These are phyloP conservation scores for Tribolium freemani DNA, from an alignment of 2,888 invertebrate genomes.

Conservation along the genomic window DNA sequence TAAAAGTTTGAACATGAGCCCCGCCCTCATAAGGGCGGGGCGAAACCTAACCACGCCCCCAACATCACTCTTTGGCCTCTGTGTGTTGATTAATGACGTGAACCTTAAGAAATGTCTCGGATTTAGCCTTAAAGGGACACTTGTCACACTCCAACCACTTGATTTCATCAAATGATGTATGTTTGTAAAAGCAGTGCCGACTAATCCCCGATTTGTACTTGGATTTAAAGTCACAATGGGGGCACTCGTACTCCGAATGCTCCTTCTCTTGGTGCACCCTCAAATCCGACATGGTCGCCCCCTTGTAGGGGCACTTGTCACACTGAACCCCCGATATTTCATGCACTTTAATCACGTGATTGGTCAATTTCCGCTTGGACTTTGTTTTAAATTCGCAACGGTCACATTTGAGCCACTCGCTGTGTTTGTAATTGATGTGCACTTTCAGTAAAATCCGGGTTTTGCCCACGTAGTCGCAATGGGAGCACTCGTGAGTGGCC, in stretches of 20 bases:
- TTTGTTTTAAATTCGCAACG: background rate
- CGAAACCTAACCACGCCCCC: background rate
- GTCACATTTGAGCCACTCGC: background rate
- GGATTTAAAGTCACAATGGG: background rate
- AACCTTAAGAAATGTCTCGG: background rate
- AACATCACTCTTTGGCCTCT: background rate
- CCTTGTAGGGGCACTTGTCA: background rate
- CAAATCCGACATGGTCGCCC: background rate
- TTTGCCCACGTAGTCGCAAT: background rate
- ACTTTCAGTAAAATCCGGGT: background rate
- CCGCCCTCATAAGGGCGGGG: background rate
- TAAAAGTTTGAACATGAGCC: no score
- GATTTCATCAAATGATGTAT: background rate
- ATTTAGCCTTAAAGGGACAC: background rate
- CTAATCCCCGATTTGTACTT: background rate
- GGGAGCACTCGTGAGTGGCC: background rate
- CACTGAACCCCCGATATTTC: background rate
- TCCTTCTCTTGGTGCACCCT: background rate
- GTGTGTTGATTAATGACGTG: background rate
- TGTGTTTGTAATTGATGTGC: background rate
- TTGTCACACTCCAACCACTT: conserved; percentile 4
- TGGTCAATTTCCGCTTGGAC: background rate
- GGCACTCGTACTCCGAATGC: background rate
- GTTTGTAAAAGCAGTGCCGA: background rate
- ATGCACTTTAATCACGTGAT: background rate